Evolutionary conservation across 1,140 invertebrate species (phyloP), one percentile per base, ranked within the genome.

Genomic region (Drosophila suzukii): DNA sequence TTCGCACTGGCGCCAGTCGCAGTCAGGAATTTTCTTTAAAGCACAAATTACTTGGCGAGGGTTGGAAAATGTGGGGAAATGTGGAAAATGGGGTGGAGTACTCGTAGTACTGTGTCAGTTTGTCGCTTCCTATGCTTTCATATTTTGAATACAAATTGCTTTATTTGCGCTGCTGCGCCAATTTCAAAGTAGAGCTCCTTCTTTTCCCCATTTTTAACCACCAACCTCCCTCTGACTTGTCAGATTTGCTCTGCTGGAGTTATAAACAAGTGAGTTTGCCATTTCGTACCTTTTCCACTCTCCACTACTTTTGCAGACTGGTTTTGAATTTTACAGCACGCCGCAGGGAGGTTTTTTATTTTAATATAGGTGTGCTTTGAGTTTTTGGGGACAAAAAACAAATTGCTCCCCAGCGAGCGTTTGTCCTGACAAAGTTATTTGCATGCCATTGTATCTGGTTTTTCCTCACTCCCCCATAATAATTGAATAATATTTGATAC

Each of bases 61-160:
- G 20, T 1, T 32, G 57, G 39, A 59, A 58, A 58, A 50, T 39
- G 39, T n/a, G 49, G 59, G 7, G 32, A 30, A 30, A 6, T 7
- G 1, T 32, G 57, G 39, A 59, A 49, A 58, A 50, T 36, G 24
- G 49, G 59, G 32, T 36, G 61, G 68, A 56, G 73, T 24, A 15
- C 11, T 3, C 17, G 20, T 46, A 13, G 38, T n/a, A 34, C 70
- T 68, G 65, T 77, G 75, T 79, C 80, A 79, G 79, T 78, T 83
- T 71, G 68, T 73, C 75, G 75, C 79, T 86, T 76, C 79, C 62
- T 81, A 72, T 54, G 51, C 68, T 84, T 90, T 90, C 90, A 91
- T 91, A 91, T 91, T 91, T 91, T 90, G 90, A 91, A 91, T 91
- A 91, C 90, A 91, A 91, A 91, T 91, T 91, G 80, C 90, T 91